Base-by-base conservation (phyloP, 2,797 vertebrate species). In the Phataginus tricuspis region DNA sequence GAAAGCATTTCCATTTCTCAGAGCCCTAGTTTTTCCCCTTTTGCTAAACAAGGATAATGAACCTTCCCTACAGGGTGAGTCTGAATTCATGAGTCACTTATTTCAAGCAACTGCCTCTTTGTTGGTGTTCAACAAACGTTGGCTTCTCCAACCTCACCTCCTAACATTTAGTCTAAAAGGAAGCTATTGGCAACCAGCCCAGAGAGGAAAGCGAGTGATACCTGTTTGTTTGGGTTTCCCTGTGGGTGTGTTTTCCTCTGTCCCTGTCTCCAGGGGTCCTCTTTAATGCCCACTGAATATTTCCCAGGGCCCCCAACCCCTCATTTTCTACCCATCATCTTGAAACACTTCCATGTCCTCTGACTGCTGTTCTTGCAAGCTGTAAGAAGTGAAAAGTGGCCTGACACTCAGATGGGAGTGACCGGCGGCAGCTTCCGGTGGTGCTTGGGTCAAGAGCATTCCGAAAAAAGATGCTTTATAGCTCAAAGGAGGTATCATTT, bases 91-190 rank as follows among this genome's bases (percentile, higher is more conserved):
- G 27, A 78, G 31, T 6, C 42, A 4, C 45, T 71, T 10, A 25
- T 66, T 91, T 94, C 31, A 21, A 63, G 37, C 1, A 7, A 29
- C 34, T 25, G 19, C 31, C 55, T 3, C 12, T 1, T 55, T 18
- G 4, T 7, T 61, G 27, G 4, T 27, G 19, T 74, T 74, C 45
- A 39, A 0, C 0, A 55, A 49, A 69, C 4, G 0, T 4, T 25
- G 45, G 6, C 25, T 68, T 72, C 55, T 61, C 72, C 80, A 42
- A 0, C 1, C 25, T 72, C 57, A 16, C 21, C 53, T 23, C 2
- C n/a, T 86, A n/a, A 10, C 31, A 69, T 34, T 51, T 13, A 31
- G 29, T 55, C 39, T 53, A 42, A 7, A 71, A 34, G n/a, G 49
- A 75, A n/a, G 72, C 51, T n/a, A 8, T 16, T 31, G 27, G 39